Evolutionary conservation across 2,888 invertebrate species (phyloP), one percentile per base, ranked within the genome.

Genomic region (Athalia circularis): DNA sequence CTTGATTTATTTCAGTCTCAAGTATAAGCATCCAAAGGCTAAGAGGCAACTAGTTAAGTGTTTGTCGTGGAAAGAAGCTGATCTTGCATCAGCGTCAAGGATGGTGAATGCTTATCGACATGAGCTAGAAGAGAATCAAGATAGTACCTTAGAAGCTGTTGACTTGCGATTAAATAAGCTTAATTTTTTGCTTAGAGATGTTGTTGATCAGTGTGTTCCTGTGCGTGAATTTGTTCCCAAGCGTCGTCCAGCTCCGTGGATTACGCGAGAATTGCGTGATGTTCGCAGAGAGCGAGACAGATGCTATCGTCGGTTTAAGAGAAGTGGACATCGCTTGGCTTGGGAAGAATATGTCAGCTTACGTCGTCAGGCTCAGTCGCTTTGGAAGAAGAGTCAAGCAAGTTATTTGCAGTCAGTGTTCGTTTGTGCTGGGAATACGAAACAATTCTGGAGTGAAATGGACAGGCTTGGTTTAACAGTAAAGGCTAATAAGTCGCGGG

Each of bases 161-260:
- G 59, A 72, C 43, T 3, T 54, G 0, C 29, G 11, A 57, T 2
- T 72, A 2, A 11, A 15, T 4, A 8, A n/a, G 2, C 57, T 72
- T 7, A 72, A 43, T 3, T 4, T 29, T 5, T 7, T 57, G 2
- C 5, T 57, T 4, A 5, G 1, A 0, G 72, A 57, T 4, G n/a
- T 59, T 0, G 2, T 72, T 29, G 59, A 72, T 13, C 6, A 45
- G 7, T 29, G 54, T 4, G 59, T 57, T 5, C 72, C 59, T 5
- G 4, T 57, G 59, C 11, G 47, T 9, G n/a, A 72, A 72, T 11
- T 72, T 5, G 59, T 47, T 1, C 54, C 57, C 2, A 45, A n/a
- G 59, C 72, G 59, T 57, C 13, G 54, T 3, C 72, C 72, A 9
- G 72, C 72, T 2, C 57, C 72, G 4, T 72, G 72, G 72, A 45